These are phyloP conservation scores for Ceuthmochares aereus DNA, from an alignment of 2,113 vertebrate genomes.

Conservation along the genomic window DNA sequence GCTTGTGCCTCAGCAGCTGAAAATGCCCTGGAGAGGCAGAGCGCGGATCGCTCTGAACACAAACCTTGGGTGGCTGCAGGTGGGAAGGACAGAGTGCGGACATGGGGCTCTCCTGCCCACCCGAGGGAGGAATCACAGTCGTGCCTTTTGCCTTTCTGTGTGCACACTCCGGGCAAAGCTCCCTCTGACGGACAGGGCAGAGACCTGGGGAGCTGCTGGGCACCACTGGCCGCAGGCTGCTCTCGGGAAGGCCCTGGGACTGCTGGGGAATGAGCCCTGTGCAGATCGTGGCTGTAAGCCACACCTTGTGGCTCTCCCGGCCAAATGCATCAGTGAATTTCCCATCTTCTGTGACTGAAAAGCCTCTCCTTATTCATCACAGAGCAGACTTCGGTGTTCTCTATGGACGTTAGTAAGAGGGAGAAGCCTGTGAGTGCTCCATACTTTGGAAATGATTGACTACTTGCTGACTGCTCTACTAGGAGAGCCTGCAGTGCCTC, in stretches of 20 bases:
- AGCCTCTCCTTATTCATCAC: not conserved
- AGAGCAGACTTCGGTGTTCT: not conserved
- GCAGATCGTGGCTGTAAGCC: too few relatives aligned
- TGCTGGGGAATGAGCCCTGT: rapidly evolving
- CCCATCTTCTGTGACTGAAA: not conserved
- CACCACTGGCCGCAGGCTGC: not conserved
- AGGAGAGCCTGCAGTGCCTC: not conserved
- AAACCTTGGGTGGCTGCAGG: not conserved
- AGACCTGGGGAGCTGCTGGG: not conserved
- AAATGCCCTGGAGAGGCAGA: too few relatives aligned
- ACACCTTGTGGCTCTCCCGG: too few relatives aligned
- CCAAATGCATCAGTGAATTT: too few relatives aligned
- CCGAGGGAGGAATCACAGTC: too few relatives aligned
- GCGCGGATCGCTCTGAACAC: rapidly evolving
- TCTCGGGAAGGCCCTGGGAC: not conserved
- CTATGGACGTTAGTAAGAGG: not conserved
- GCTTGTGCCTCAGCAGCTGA: too few relatives aligned
- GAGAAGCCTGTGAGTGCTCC: not conserved
- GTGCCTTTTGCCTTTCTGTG: not conserved
- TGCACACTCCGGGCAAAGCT: not conserved
- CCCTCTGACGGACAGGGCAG: not conserved
- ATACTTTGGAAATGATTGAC: not conserved
- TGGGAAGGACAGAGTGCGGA: rapidly evolving
- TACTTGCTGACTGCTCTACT: not conserved
- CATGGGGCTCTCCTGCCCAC: not conserved